These are phyloP conservation scores for Cetonia aurata DNA, from an alignment of 2,888 invertebrate genomes.

Conservation along the genomic window DNA sequence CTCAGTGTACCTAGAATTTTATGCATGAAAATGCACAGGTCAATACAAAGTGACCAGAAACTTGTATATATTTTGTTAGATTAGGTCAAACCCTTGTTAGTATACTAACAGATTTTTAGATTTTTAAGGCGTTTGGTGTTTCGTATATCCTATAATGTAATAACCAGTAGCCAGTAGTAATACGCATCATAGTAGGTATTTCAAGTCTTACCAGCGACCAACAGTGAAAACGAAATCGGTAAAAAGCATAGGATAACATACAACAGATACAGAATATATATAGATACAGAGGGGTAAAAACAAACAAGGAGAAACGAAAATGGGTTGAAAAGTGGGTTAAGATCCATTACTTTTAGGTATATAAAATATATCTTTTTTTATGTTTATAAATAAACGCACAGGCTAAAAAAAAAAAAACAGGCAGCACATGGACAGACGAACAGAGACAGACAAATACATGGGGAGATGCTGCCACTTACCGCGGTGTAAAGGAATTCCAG, in stretches of 20 bases:
- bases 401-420: slow-evolving; percentile 62
- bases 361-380: slow-evolving; percentile 13
- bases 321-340: slow-evolving; percentile 62
- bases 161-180: neutral
- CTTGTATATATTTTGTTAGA: too few species aligned
- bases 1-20: too few species aligned
- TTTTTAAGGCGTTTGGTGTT: too few species aligned
- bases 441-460: slow-evolving; percentile 65
- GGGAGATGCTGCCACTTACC: slow-evolving; percentile 86
- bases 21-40: too few species aligned
- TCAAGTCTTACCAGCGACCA: slow-evolving; percentile 22
- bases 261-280: slow-evolving; percentile 68
- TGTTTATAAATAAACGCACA: slow-evolving; percentile 50
- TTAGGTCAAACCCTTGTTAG: too few species aligned
- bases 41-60: too few species aligned
- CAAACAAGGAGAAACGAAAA: slow-evolving; percentile 66
- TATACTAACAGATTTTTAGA: too few species aligned
- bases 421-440: slow-evolving; percentile 67
- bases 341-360: slow-evolving; percentile 3
- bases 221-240: slow-evolving; percentile 28
- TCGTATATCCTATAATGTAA: neutral
- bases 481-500: slow-evolving; percentile 98
- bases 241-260: slow-evolving; percentile 68
- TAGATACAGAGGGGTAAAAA: slow-evolving; percentile 64
- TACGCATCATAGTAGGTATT: neutral